Evolutionary conservation across 1,140 invertebrate genomes (phyloP), one percentile per base, ranked within the genome.

Genomic region (Halyomorpha halys): DNA sequence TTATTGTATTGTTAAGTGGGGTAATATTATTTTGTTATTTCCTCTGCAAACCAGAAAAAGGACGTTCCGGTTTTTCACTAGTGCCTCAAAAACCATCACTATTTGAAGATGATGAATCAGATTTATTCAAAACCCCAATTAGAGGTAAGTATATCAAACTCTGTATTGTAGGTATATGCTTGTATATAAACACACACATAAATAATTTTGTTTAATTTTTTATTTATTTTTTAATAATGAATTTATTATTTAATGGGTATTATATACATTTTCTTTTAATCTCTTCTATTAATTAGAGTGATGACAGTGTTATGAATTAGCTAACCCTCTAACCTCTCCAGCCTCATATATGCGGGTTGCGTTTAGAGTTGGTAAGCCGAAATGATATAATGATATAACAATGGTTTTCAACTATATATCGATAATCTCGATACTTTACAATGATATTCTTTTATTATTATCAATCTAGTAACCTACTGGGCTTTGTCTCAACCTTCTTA

Each of bases 81-180:
- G 44, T 78, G 25, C 73, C 75, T 18, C 75, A 77, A 66, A 73
- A 74, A 62, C 67, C 70, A 4, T 79, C 78, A 44, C 77, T 79
- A 27, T 79, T 83, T 60, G 80, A 83, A 61, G 80, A 80, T 67
- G 80, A 83, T 61, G 83, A 83, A 74, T 77, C 80, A 13, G 82
- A 83, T 70, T 74, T 84, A 64, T 85, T 84, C 67, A 77, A 77
- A 61, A 77, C 80, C 47, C 80, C 82, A n/a, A 69, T 78, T 16
- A 76, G 74, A 68, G 76, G 80, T 81, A 56, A 23, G 5, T 72
- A 73, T 70, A 70, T 51, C 27, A n/a, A 16, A 8, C n/a, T 53
- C 19, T 19, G 23, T 53, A 9, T 3, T 30, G 27, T 30, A 8
- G 27, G 27, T 30, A 18, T 30, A 59, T 27, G 51, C 2, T 39